Base-by-base conservation (phyloP, 1,140 invertebrate species). In the Calephelis virginiensis region DNA sequence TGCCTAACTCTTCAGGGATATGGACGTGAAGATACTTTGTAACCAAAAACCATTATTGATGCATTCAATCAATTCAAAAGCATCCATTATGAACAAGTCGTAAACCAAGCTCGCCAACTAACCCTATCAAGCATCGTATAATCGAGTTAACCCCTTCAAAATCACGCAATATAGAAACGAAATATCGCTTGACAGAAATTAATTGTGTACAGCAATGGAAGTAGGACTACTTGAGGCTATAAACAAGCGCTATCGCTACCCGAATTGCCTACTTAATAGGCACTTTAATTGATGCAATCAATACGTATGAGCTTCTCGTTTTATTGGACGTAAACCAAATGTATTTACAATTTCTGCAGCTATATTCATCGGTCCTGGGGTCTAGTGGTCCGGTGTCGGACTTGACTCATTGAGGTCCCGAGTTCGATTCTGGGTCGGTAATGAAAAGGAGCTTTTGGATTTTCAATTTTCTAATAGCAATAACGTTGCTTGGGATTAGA, bases 81-180 rank as follows among this genome's bases (percentile, higher is more conserved):
- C 49, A 50, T n/a, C 49, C 40, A 37, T 48, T 43, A 46, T 61
- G 50, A 60, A 63, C 60, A 65, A 66, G 64, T 73, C 70, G 61
- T 73, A 73, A 75, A 75, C 38, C 69, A 70, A 70, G 17, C 72
- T 67, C 69, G 73, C 75, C 74, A 76, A 82, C 75, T 78, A 64
- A 74, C 70, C 69, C 76, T 74, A 73, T 75, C 73, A 78, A 72
- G 70, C 40, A 43, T 43, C 40, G 40, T 67, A 67, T 82, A 78
- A 83, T 80, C 77, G 72, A 82, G 73, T 80, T 78, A 80, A 85
- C 78, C 77, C 80, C 75, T 77, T 79, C 80, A 77, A 78, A 82
- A 74, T 74, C 68, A 74, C 70, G 73, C 73, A 70, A 71, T 72
- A 71, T 59, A 13, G 66, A 71, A 67, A 76, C 77, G 75, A 81